Percentiles rank a stretch among this genome's conserved stretches.
Conservation (phyloP, 2,888 invertebrate species). For the Lymantria dispar region DNA sequence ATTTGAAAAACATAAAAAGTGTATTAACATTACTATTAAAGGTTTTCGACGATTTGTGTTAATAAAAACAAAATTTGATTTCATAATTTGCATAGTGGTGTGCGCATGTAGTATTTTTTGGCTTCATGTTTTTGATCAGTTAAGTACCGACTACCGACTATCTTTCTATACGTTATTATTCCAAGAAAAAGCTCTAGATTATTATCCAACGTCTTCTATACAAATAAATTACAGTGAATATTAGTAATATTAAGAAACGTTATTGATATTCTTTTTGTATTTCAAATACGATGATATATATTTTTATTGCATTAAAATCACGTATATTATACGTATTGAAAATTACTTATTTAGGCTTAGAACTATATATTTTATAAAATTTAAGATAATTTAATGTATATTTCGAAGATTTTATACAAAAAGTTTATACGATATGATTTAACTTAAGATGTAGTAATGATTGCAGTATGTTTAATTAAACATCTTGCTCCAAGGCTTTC, state of each 20-base stretch:
- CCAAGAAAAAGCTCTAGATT: no score
- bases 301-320: background rate
- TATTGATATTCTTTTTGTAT: background rate
- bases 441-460: conserved; percentile 12
- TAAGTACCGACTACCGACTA: no score
- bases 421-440: conserved; percentile 10
- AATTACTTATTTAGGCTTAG: conserved; percentile 10
- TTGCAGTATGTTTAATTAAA: conserved; percentile 8
- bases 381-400: conserved; percentile 53
- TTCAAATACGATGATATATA: background rate
- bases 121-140: no score
- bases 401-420: conserved; percentile 44
- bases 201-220: no score
- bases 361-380: conserved; percentile 25
- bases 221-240: background rate
- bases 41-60: no score
- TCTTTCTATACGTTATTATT: no score
- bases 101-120: no score
- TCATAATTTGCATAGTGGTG: no score
- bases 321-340: background rate
- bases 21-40: no score
- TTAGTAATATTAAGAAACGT: background rate
- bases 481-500: background rate
- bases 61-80: no score
- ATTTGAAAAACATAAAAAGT: no score